phyloP scores from a whole-genome alignment of 2,888 invertebrate species.

The Heteromyza rotundicornis region DNA sequence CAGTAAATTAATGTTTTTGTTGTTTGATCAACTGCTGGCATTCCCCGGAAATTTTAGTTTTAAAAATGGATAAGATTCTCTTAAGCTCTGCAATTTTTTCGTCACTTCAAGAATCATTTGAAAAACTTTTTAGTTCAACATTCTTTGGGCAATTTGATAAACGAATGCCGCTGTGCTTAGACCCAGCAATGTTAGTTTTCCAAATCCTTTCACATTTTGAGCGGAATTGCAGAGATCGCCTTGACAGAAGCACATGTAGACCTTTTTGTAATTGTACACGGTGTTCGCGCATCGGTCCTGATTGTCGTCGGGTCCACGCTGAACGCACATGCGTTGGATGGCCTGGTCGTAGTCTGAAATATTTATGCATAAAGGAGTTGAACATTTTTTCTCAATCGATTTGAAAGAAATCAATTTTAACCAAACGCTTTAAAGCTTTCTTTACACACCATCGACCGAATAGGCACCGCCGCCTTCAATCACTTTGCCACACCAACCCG shows the following conservation, averaged over 20 bases:
- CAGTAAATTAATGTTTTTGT: too few species aligned
- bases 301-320: conserved; percentile 86
- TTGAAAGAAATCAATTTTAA: too few species aligned
- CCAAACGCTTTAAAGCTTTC: not conserved
- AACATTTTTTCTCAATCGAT: too few species aligned
- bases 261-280: conserved; percentile 79
- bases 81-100: not conserved
- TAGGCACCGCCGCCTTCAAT: conserved; percentile 80
- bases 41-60: too few species aligned
- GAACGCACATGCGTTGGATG: conserved; percentile 86
- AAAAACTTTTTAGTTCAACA: too few species aligned
- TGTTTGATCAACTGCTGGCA: too few species aligned
- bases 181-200: not conserved
- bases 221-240: conserved; percentile 83
- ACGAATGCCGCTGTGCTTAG: not conserved
- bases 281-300: conserved; percentile 91
- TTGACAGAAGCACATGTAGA: conserved; percentile 89
- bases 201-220: not conserved
- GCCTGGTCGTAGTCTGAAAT: conserved; percentile 81
- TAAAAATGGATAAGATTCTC: not conserved
- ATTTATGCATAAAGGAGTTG: too few species aligned
- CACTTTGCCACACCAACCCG: conserved; percentile 93
- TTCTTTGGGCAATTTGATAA: not conserved
- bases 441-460: conserved; percentile 75
- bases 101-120: not conserved